Percentiles rank a stretch among this genome's conserved stretches.
Evolutionary conservation across 2,113 vertebrate species (phyloP).

Genomic region (Choloepus hoffmanni): DNA sequence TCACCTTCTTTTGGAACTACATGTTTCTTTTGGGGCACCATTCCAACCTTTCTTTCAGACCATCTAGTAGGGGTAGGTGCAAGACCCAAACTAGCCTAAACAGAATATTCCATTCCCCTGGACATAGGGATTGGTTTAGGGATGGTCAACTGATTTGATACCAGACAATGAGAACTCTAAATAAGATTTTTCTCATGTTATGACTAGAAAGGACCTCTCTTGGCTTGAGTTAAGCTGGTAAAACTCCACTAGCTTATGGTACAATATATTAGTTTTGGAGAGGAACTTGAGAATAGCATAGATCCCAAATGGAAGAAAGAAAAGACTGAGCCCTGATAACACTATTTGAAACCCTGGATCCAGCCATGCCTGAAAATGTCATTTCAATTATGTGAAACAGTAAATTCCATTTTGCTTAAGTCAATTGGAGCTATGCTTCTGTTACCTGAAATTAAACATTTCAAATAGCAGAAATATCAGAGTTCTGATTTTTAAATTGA

Average conservation of each 20-base stretch:
- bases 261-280: neutral
- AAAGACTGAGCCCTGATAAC: neutral
- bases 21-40: neutral
- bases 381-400: neutral
- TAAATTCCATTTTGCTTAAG: neutral
- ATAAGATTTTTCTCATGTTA: neutral
- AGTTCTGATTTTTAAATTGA: neutral
- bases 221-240: neutral
- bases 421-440: neutral
- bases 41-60: neutral
- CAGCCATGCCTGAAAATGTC: neutral
- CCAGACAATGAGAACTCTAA: neutral
- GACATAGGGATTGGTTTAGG: neutral
- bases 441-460: neutral
- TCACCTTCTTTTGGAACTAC: neutral
- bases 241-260: neutral
- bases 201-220: neutral
- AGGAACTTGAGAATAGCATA: neutral
- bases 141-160: neutral
- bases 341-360: neutral
- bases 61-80: neutral
- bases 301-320: neutral
- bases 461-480: neutral
- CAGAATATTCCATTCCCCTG: neutral
- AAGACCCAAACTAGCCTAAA: constrained; percentile 8